Evolutionary conservation across 2,797 vertebrate species (phyloP).

Genomic region (Enteromius treurensis): DNA sequence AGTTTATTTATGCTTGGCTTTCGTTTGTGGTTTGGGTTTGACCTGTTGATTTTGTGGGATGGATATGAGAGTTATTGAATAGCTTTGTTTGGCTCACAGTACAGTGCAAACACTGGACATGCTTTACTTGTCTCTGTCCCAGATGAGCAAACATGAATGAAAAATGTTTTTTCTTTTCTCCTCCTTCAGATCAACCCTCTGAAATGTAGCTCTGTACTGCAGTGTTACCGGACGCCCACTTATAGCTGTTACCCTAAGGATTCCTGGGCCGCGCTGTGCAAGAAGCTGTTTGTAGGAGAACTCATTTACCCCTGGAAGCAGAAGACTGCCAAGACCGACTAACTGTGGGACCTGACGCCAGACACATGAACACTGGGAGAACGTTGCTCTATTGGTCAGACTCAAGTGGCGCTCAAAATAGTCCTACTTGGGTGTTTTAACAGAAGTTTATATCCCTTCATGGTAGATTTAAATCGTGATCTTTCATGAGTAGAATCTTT

Average conservation of each 20-base stretch:
- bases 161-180: not conserved
- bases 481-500: not conserved
- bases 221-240: conserved; percentile 86
- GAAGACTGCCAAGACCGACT: conserved; percentile 87
- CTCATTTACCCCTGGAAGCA: conserved; percentile 96
- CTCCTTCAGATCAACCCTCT: conserved; percentile 89
- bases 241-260: conserved; percentile 91
- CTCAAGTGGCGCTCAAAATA: not conserved
- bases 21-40: conserved; percentile 2
- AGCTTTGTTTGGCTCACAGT: not conserved
- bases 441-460: not conserved
- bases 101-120: not conserved
- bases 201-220: conserved; percentile 77
- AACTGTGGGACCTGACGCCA: conserved; percentile 53
- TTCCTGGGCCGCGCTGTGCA: conserved; percentile 88
- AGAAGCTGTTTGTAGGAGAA: conserved; percentile 93
- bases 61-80: not conserved
- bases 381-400: not conserved
- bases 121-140: not conserved
- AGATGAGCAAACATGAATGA: conserved; percentile 14
- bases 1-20: not conserved
- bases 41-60: conserved; percentile 4
- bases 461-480: not conserved
- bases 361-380: not conserved
- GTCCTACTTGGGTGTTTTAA: not conserved